Conservation (phyloP, 2,113 vertebrate species). For the Myocastor coypus region DNA sequence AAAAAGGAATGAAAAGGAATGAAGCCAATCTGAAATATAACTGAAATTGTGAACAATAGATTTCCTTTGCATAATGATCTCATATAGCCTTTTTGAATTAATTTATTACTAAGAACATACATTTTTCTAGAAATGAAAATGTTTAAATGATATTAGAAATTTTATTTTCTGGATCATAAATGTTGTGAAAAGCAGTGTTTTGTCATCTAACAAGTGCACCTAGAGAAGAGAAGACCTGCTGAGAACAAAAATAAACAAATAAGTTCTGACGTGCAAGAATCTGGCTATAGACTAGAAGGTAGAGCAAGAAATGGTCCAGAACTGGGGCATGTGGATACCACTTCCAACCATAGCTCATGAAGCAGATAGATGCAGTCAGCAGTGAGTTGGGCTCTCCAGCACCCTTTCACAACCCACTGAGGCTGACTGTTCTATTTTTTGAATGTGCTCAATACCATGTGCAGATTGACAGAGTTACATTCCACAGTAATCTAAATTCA, state of each 20-base stretch:
- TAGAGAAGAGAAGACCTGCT: background rate
- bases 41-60: background rate
- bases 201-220: background rate
- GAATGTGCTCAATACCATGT: background rate
- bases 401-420: background rate
- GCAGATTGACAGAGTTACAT: background rate
- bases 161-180: background rate
- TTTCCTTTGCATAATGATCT: background rate
- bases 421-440: background rate
- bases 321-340: rapidly evolving
- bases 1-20: background rate
- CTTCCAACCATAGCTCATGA: background rate
- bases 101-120: background rate
- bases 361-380: background rate
- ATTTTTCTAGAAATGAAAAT: background rate
- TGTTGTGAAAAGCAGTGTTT: background rate
- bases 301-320: background rate
- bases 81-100: background rate
- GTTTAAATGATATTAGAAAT: background rate
- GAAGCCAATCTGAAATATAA: background rate
- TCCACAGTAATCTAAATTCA: background rate
- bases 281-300: background rate
- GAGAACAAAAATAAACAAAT: background rate
- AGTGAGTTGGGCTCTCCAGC: background rate
- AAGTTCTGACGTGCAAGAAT: background rate